A percentile compares a stretch with the other conserved stretches of the same genome.
These are phyloP conservation scores for Marmota flaviventris DNA, from an alignment of 2,113 vertebrate species.

Conservation along the genomic window DNA sequence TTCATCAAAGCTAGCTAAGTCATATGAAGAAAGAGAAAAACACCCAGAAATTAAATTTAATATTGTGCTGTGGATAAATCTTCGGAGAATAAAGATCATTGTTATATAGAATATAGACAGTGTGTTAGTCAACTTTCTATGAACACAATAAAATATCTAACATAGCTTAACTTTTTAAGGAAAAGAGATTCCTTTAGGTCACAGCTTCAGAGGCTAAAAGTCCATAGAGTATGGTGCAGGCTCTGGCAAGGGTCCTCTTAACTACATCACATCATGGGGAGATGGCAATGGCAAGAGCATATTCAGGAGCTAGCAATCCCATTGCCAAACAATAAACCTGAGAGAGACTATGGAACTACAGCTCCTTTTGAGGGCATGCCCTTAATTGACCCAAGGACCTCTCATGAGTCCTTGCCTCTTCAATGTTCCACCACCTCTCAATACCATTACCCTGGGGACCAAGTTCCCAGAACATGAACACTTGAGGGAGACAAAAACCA, in stretches of 20 bases:
- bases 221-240: not conserved
- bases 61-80: rapidly evolving
- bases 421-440: not conserved
- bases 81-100: not conserved
- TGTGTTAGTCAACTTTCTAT: not conserved
- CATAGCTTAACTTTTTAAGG: not conserved
- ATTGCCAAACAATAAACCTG: not conserved
- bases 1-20: not conserved
- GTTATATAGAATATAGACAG: not conserved
- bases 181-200: too few relatives aligned
- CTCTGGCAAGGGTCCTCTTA: not conserved
- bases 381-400: not conserved
- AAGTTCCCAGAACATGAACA: not conserved
- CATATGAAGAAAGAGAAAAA: constrained; percentile 25
- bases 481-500: not conserved
- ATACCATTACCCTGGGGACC: too few relatives aligned
- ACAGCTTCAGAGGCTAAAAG: not conserved
- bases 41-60: not conserved
- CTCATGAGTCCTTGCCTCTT: not conserved
- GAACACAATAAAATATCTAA: not conserved
- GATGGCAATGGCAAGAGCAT: not conserved
- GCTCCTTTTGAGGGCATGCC: too few relatives aligned
- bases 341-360: not conserved
- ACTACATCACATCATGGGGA: too few relatives aligned
- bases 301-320: not conserved